These are phyloP conservation scores for Lophotis ruficrista DNA, from an alignment of 2,113 vertebrate genomes.

Conservation along the genomic window DNA sequence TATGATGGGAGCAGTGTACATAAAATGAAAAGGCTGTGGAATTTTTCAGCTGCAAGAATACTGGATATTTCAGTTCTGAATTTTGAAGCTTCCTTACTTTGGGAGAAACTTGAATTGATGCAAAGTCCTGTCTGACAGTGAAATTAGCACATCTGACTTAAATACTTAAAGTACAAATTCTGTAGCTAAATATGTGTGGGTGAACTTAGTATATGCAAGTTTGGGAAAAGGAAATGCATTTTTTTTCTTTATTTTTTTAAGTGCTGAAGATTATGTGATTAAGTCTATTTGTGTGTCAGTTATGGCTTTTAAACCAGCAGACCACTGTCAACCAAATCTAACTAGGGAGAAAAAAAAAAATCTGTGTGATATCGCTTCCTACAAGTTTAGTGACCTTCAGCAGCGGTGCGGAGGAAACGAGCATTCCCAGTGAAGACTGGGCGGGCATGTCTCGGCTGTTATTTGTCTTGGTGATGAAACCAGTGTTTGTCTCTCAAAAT, in stretches of 20 bases:
- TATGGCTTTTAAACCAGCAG: not conserved
- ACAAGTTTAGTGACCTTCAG: not conserved
- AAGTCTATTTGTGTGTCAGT: not conserved
- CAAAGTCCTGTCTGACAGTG: accelerated
- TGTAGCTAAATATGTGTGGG: not conserved
- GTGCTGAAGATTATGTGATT: not conserved
- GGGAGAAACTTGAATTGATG: not conserved
- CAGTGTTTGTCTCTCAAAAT: not conserved
- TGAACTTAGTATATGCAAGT: not conserved
- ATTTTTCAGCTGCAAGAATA: not conserved
- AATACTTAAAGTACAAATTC: not conserved
- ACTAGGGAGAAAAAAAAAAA: not conserved
- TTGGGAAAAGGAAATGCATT: not conserved
- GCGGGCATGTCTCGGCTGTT: not conserved
- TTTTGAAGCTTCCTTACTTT: not conserved
- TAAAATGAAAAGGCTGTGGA: not conserved
- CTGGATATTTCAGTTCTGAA: not conserved
- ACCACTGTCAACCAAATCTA: not conserved
- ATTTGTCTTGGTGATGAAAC: not conserved
- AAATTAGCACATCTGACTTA: not conserved
- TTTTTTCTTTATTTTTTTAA: not conserved
- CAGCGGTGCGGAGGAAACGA: slow-evolving; percentile 9
- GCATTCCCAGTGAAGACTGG: not conserved
- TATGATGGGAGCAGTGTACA: accelerated
- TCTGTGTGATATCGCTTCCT: not conserved